Evolutionary conservation across 1,140 invertebrate genomes (phyloP), one percentile per base, ranked within the genome.

Genomic region (Drosophila kepulauana): DNA sequence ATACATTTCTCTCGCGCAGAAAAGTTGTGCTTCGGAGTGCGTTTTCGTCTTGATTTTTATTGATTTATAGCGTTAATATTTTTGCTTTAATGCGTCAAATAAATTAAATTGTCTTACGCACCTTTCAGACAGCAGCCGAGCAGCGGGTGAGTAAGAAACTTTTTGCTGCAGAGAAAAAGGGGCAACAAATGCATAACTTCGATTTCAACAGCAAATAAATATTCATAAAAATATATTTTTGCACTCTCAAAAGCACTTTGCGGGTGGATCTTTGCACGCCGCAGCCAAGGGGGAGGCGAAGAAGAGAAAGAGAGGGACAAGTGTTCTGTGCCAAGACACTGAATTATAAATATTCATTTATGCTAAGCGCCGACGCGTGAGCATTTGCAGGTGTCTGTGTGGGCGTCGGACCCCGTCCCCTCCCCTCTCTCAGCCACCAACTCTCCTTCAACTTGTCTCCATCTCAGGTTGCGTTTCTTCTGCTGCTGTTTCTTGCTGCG

Each of bases 71-170:
- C 85, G 81, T 78, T 89, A 89, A 89, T 89, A 89, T 89, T 89
- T 89, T 75, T 81, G 75, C 85, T 89, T 85, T 89, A 89, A 89
- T 89, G 85, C 85, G 79, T 89, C 85, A 85, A 89, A 89, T 89
- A 89, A 89, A 89, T 89, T 89, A 89, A 89, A 89, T 89, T 89
- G 85, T 89, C 85, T 89, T 88, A 85, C 85, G 85, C 84, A 88
- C 85, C 85, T 88, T 88, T 84, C 66, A 75, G 13, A 38, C 51
- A 7, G 6, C 5, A 35, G 10, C 35, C 11, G 41, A 20, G 28
- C 7, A 6, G 8, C 10, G 7, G 20, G 20, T 16, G 49, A 13
- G 46, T 48, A 69, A n/a, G 20, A 25, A 25, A 25, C 20, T 25
- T 25, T 25, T 4, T 15, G 33, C 33, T 13, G 35, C 49, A 68